Evolutionary conservation across 1,140 invertebrate species (phyloP), one percentile per base, ranked within the genome.

Genomic region (Belonocnema kinseyi): DNA sequence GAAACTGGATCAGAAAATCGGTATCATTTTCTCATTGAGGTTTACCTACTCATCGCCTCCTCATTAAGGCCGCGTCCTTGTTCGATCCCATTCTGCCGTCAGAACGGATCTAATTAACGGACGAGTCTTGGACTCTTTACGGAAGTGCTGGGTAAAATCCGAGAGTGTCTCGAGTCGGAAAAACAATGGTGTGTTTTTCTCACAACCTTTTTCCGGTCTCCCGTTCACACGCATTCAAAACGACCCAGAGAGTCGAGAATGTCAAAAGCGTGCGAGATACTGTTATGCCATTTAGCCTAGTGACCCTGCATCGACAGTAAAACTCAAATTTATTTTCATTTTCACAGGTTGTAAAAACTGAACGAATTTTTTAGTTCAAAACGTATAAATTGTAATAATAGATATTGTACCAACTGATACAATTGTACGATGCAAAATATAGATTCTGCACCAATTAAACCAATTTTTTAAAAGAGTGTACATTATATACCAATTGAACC

Each of bases 1-100:
- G 21, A 26, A 26, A 26, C 21, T 26, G 21, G 21, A 26, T 26
- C 21, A 26, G 21, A 26, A 26, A 26, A 26, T 26, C 21, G 21
- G 21, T 26, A 26, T 33, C 26, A 5, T 5, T 5, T 33, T 5
- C 26, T 33, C 26, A 5, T 33, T 33, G 0, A 5, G 78, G 26
- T 26, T 26, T 26, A 26, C 21, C 21, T 26, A 26, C 21, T 26
- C 21, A 26, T 26, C 3, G 21, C 21, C 73, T 52, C 77, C 79
- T 89, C 81, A 91, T 91, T 90, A 90, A 88, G 89, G 89, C 86
- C 86, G 83, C 87, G 89, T 87, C 88, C 89, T 88, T 90, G 86
- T 90, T 90, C 83, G 82, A 86, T 87, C 80, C 77, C 82, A 82
- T 84, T 85, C 85, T 82, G 73, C 75, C 77, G 61, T 77, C 80